These are phyloP conservation scores for Hedya salicella DNA, from an alignment of 2,888 invertebrate species.

Conservation along the genomic window DNA sequence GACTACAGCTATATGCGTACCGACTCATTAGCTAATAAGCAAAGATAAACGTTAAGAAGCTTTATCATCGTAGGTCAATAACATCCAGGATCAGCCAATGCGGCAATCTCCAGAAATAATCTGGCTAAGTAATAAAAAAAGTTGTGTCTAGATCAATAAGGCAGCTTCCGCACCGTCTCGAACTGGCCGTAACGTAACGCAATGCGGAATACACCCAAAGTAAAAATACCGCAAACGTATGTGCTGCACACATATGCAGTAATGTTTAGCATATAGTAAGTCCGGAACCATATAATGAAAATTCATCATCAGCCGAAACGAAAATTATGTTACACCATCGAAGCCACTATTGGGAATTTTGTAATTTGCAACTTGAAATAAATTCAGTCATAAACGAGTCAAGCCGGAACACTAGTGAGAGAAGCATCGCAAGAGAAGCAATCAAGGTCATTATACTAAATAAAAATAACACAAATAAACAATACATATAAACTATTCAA, in stretches of 20 bases:
- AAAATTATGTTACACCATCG: background rate
- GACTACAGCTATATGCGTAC: too few species aligned
- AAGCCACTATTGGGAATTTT: too few species aligned
- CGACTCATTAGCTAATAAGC: too few species aligned
- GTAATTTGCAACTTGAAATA: background rate
- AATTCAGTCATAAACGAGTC: background rate
- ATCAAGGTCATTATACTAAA: slow-evolving; percentile 8
- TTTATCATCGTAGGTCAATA: background rate
- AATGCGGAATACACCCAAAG: slow-evolving; percentile 55
- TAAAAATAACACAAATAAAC: slow-evolving; percentile 11
- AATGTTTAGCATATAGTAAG: background rate
- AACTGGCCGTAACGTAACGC: slow-evolving; percentile 52
- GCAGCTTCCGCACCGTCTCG: slow-evolving; percentile 28
- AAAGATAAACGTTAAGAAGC: background rate
- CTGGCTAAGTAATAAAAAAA: slow-evolving; percentile 14
- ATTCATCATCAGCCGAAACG: too few species aligned
- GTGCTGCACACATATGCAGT: background rate
- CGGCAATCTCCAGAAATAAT: slow-evolving; percentile 11
- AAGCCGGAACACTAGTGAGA: too few species aligned
- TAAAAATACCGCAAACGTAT: slow-evolving; percentile 8
- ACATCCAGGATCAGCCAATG: background rate
- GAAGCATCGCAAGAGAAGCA: background rate
- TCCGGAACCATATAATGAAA: too few species aligned
- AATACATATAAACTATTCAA: background rate
- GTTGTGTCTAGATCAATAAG: slow-evolving; percentile 34